Base-by-base conservation (phyloP, 2,113 vertebrate genomes). In the Pseudopipra pipra region DNA sequence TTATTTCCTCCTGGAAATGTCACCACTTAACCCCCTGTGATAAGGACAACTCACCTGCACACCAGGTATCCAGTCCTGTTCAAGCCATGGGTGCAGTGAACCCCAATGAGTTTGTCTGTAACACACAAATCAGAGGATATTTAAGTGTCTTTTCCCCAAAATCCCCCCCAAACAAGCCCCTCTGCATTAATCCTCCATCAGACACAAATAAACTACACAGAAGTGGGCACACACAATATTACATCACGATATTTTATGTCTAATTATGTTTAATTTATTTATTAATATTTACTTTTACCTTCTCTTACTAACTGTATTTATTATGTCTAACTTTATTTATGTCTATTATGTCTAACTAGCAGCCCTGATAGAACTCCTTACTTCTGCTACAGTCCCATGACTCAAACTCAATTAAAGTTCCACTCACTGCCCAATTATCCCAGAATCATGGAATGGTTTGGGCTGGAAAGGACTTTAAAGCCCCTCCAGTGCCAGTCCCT, bases 41-140 rank as follows among this genome's bases (percentile, higher is more conserved):
- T 47, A 6, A 16, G 47, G 33, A 19, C 46, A 72, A 96, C 97
- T 96, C 93, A 99, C 99, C 99, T 98, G 89, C 99, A 99, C 52
- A 99, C 98, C 58, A 99, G 97, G 79, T 99, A 99, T 14, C 99
- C 99, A 1, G 99, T 99, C 59, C 99, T 98, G 89, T 99, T 99
- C 82, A 99, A 91, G 11, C 99, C 99, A 17, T 99, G 99, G 0
- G 99, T 99, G 91, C 99, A 99, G 80, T 99, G 99, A 80, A 99
- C 99, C 14, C 99, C 99, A 11, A 99, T 98, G 81, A 99, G 98
- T 89, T 98, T 99, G 52, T 99, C 99, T 99, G 96, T 0, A 74
- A 95, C 51, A 89, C 23, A 95, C 47, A 77, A 16, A 82, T 4
- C 4, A 35, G 49, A 10, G 24, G 1, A 10, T 1, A 0, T 5